Evolutionary conservation across 1,140 invertebrate genomes (phyloP).

Genomic region (Calephelis nemesis): DNA sequence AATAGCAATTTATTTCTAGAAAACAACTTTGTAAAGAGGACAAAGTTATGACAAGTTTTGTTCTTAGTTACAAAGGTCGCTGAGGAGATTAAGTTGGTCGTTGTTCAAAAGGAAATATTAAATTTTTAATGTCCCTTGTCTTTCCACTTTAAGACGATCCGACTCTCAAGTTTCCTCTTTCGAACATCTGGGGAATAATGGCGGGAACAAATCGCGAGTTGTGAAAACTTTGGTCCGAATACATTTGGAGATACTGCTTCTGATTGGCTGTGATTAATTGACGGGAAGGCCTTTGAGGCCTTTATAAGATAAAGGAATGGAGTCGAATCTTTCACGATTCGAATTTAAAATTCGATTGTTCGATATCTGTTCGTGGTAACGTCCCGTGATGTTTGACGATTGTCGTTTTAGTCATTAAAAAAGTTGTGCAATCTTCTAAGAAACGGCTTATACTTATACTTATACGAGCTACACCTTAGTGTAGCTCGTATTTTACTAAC

Average conservation of each 20-base stretch:
- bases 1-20: no score
- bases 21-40: neutral
- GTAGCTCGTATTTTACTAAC: no score
- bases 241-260: neutral
- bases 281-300: no score
- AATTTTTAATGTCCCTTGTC: neutral
- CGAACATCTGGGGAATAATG: neutral
- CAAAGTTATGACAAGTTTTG: neutral
- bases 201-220: neutral
- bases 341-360: no score
- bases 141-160: conserved; percentile 14
- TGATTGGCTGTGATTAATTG: conserved; percentile 10
- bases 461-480: no score
- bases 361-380: no score
- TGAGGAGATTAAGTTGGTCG: conserved; percentile 1
- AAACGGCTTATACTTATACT: no score
- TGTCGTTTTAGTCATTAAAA: no score
- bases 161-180: neutral
- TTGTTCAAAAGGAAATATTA: neutral
- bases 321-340: no score
- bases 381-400: no score
- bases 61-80: neutral
- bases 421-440: no score
- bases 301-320: no score
- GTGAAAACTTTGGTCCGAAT: conserved; percentile 1